Evolutionary conservation across 2,113 vertebrate genomes (phyloP), one percentile per base, ranked within the genome.

Genomic region (Parotia lawesii): DNA sequence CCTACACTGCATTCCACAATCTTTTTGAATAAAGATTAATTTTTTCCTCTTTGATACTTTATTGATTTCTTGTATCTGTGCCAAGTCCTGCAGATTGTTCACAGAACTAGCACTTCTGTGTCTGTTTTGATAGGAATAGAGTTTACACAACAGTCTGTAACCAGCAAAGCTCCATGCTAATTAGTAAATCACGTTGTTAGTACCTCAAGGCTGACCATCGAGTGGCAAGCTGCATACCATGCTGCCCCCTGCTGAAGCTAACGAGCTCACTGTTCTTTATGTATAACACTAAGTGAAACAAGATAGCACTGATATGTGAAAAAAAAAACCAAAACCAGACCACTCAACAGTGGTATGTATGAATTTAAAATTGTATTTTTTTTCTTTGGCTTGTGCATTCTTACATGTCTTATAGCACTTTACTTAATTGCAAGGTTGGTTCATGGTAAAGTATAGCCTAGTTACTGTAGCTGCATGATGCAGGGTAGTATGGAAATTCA

Each of bases 241-340:
- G 88, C 89, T 96, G 89, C 86, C 92, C 66, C 62, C 94, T 94
- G 82, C 95, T 94, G 73, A 57, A 92, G 70, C 31, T 28, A 54
- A n/a, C 4, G 17, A 56, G 2, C 40, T 87, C 23, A 65, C 47
- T 48, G 18, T 3, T 16, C 0, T 40, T 45, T 35, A n/a, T n/a
- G n/a, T n/a, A n/a, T n/a, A 62, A 19, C 3, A 5, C 9, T 33
- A 82, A n/a, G 48, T 47, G 58, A 47, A 72, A 62, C 9, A 82
- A 60, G 10, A 15, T 40, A 38, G 2, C 1, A 2, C 4, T 56
- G 31, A 31, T 28, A n/a, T 0, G 4, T 18, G 37, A 37, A 37
- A 37, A 5, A 42, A 64, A 60, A 64, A 74, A n/a, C 5, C 21
- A 6, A 50, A 24, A 29, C 2, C 13, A 77, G 64, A 40, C 8